These are phyloP conservation scores for Cotesia congregata DNA, from an alignment of 2,888 invertebrate genomes.

Conservation along the genomic window DNA sequence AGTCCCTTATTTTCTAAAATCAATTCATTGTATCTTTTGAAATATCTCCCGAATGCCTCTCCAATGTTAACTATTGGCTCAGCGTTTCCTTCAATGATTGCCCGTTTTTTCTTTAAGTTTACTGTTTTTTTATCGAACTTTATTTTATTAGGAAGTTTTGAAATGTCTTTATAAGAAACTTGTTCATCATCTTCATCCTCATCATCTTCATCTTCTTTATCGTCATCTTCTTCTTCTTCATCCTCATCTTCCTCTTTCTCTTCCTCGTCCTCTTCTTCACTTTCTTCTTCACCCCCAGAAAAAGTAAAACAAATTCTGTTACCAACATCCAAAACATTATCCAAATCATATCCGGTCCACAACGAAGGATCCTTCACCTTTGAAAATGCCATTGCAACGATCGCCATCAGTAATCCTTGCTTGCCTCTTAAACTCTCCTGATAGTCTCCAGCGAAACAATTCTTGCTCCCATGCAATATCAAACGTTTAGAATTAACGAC, in stretches of 20 bases:
- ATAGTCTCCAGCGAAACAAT: slow-evolving; percentile 52
- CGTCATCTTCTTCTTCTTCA: slow-evolving; percentile 40
- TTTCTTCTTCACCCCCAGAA: slow-evolving; percentile 44
- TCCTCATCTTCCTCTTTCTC: slow-evolving; percentile 48
- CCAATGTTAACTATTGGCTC: slow-evolving; percentile 62
- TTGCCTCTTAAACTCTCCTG: slow-evolving; percentile 51
- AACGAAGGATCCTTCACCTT: slow-evolving; percentile 51
- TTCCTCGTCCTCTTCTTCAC: slow-evolving; percentile 47
- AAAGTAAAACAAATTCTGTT: slow-evolving; percentile 52
- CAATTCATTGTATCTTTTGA: slow-evolving; percentile 55
- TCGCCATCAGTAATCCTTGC: slow-evolving; percentile 59
- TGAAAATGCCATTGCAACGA: slow-evolving; percentile 56
- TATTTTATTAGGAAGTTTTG: slow-evolving; percentile 58
- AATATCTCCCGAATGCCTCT: slow-evolving; percentile 63
- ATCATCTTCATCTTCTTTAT: slow-evolving; percentile 42
- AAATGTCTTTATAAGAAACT: slow-evolving; percentile 47
- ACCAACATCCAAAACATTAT: slow-evolving; percentile 57
- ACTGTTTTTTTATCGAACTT: slow-evolving; percentile 54
- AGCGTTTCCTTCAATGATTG: slow-evolving; percentile 56
- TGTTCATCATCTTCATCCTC: slow-evolving; percentile 38
- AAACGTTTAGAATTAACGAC: slow-evolving; percentile 58
- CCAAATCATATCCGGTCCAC: slow-evolving; percentile 61
- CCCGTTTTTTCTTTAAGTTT: slow-evolving; percentile 51
- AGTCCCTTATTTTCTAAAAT: slow-evolving; percentile 61
- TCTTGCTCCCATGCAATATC: slow-evolving; percentile 57